Evolutionary conservation across 1,140 invertebrate species (phyloP).

Genomic region (Rhynchophorus ferrugineus): DNA sequence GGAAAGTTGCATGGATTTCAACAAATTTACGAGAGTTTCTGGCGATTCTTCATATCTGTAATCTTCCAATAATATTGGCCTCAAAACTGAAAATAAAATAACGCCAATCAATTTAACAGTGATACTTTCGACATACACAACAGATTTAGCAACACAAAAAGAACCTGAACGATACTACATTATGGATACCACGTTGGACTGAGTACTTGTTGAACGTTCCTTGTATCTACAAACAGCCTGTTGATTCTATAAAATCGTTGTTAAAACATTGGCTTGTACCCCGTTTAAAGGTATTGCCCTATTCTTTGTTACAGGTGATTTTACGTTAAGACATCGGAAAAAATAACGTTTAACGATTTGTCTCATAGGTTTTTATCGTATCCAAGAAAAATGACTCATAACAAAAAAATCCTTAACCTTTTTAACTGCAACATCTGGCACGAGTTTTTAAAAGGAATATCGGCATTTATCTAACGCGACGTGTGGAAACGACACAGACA

Average conservation of each 20-base stretch:
- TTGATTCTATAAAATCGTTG: constrained; percentile 22
- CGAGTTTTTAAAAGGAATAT: not conserved
- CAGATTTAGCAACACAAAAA: too few species aligned
- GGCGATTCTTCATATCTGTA: constrained; percentile 25
- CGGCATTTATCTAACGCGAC: not conserved
- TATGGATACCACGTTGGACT: too few species aligned
- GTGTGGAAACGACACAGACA: too few species aligned
- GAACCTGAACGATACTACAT: too few species aligned
- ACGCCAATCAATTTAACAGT: not conserved
- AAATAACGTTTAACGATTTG: too few species aligned
- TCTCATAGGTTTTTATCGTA: too few species aligned
- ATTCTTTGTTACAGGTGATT: constrained; percentile 3
- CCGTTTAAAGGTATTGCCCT: not conserved
- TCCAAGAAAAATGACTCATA: constrained; percentile 9
- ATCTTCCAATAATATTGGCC: constrained; percentile 32
- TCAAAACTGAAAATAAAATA: constrained; percentile 33
- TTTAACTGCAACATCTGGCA: constrained; percentile 1
- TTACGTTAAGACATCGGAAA: too few species aligned
- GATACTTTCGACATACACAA: too few species aligned
- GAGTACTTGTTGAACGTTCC: constrained; percentile 4
- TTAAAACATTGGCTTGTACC: not conserved
- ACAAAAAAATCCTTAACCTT: constrained; percentile 4
- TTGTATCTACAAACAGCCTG: constrained; percentile 24
- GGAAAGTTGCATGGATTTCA: constrained; percentile 15
- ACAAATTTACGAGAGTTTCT: constrained; percentile 24